Evolutionary conservation across 2,888 invertebrate genomes (phyloP), one percentile per base, ranked within the genome.

Genomic region (Dicranocentrus wangi): DNA sequence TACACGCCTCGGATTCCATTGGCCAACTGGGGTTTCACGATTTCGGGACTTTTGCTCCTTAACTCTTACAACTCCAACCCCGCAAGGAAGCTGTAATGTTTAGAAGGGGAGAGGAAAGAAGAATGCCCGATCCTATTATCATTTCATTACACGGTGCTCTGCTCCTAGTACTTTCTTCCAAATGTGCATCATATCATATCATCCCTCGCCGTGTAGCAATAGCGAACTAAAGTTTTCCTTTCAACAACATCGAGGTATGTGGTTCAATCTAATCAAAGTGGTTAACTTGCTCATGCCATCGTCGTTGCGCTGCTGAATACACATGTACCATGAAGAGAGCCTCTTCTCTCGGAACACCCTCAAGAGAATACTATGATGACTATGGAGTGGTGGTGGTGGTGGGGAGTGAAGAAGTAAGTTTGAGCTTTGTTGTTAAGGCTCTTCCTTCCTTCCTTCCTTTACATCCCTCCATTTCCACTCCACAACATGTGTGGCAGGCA

Each of bases 1-100:
- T 75, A 66, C 66, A 39, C 1, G 32, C 42, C 65, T 55, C 65
- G 19, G 25, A 19, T 42, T 55, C 55, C 65, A 75, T 75, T 75
- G 75, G 75, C 66, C 58, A 21, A 53, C 55, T 32, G 55, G 28
- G 19, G 75, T 47, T 23, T 66, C 66, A 66, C 28, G 47, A 43
- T 75, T 63, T 75, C 75, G 75, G 75, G 75, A 75, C 75, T 75
- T 75, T 75, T 75, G 75, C 75, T 66, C 25, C 75, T 75, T 75
- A 21, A 75, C 55, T 55, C 75, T 53, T 28, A 39, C 75, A 27
- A 66, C 53, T 58, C 58, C 61, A 47, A 28, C 39, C 39, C 17
- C 39, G 15, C n/a, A 10, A 61, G 15, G 13, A 10, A 15, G n/a
- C 27, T 8, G 13, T 5, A 39, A 13, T 39, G 13, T 39, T 8